Conservation (phyloP, 2,888 invertebrate genomes). For the Caenorhabditis drosophilae region DNA sequence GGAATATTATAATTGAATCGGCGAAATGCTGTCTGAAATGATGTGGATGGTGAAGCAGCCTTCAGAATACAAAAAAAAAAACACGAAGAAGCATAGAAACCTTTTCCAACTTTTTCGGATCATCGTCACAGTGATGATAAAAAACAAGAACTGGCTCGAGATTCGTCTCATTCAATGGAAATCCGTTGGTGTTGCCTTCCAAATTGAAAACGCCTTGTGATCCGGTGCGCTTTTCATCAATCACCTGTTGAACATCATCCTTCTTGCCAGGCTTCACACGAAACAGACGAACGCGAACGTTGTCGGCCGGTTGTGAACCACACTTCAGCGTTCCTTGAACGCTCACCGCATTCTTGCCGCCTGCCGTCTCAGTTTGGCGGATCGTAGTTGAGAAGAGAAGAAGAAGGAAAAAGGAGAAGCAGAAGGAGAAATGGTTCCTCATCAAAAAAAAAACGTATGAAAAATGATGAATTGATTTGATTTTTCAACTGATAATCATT, state of each 20-base stretch:
- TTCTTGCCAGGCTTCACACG: conserved; percentile 48
- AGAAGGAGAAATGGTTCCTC: no score
- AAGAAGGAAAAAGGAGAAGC: no score
- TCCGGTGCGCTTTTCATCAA: conserved; percentile 44
- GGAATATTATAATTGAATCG: conserved; percentile 50
- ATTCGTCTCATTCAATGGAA: conserved; percentile 51
- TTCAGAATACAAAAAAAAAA: conserved; percentile 1
- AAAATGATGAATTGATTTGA: no score
- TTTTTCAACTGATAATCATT: no score
- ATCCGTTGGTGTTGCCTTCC: conserved; percentile 52
- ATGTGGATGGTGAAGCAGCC: no score
- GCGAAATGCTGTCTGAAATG: conserved; percentile 46
- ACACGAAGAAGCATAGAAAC: conserved; percentile 5
- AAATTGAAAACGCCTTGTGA: conserved; percentile 51
- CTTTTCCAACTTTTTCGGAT: conserved; percentile 49
- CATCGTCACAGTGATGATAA: conserved; percentile 53
- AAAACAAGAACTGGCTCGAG: conserved; percentile 43
- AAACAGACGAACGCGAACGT: conserved; percentile 47
- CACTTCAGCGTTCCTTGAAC: conserved; percentile 49
- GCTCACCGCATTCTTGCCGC: conserved; percentile 39
- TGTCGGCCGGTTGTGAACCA: conserved; percentile 46
- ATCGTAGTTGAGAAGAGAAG: no score
- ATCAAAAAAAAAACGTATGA: no score
- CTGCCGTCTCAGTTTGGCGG: no score
- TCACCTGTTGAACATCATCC: conserved; percentile 43